Percentiles rank a stretch among this genome's conserved stretches.
phyloP scores from a whole-genome alignment of 1,140 invertebrate species.

The Sarcophaga peregrina region DNA sequence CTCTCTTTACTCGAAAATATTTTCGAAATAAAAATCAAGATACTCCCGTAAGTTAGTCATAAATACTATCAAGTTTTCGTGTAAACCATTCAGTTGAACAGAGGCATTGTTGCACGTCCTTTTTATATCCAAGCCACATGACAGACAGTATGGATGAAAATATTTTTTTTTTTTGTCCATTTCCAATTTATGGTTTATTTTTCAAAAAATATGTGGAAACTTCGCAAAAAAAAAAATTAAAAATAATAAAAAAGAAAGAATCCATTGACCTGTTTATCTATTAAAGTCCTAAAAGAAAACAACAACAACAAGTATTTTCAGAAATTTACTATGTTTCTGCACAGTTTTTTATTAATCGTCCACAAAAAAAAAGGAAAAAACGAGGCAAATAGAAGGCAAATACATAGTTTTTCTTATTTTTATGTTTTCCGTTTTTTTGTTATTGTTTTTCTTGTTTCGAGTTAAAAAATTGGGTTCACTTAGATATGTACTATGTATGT shows the following conservation, averaged over 20 bases:
- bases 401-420: neutral
- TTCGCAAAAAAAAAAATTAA: neutral
- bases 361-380: neutral
- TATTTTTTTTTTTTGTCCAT: neutral
- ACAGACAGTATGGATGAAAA: neutral
- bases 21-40: conserved; percentile 18
- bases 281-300: neutral
- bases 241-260: neutral
- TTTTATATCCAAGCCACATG: neutral
- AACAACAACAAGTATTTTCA: neutral
- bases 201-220: neutral
- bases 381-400: neutral
- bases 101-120: conserved; percentile 29
- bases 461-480: neutral
- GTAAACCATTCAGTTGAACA: neutral
- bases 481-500: neutral
- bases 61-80: conserved; percentile 20
- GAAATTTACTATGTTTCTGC: neutral
- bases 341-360: neutral
- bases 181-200: too few species aligned
- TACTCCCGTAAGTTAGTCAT: neutral
- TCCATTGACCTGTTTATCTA: conserved; percentile 22
- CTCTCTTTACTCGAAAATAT: neutral
- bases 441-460: too few species aligned
- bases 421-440: neutral